Evolutionary conservation across 2,888 invertebrate genomes (phyloP).

Genomic region (Strigamia transsilvanica): DNA sequence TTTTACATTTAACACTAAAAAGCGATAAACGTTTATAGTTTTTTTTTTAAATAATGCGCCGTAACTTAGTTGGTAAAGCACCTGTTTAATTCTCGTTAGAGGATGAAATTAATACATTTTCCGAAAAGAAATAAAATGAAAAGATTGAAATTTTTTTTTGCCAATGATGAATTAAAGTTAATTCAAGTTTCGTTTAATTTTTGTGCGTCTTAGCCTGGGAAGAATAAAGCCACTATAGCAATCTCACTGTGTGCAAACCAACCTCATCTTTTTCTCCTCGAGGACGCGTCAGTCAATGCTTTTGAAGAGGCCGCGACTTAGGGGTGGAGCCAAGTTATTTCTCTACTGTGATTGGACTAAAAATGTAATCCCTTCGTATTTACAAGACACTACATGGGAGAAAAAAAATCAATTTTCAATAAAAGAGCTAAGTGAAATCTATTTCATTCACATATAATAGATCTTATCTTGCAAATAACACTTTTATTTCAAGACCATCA

Average conservation of each 20-base stretch:
- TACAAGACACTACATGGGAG: background rate
- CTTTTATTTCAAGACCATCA: too few species aligned
- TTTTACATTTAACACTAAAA: too few species aligned
- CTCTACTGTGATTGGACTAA: constrained; percentile 44
- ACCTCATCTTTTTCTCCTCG: constrained; percentile 13
- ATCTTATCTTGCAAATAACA: background rate
- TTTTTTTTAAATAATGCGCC: too few species aligned
- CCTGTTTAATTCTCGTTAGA: too few species aligned
- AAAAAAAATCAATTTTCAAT: background rate
- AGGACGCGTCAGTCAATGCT: constrained; percentile 13
- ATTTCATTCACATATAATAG: background rate
- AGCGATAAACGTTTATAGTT: too few species aligned
- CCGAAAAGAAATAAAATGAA: too few species aligned
- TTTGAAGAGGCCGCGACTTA: constrained; percentile 25
- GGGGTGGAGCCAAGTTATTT: constrained; percentile 28
- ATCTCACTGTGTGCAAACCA: background rate
- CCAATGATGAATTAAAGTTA: too few species aligned
- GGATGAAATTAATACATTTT: too few species aligned
- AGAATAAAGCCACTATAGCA: background rate
- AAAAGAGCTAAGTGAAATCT: background rate
- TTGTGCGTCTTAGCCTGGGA: too few species aligned
- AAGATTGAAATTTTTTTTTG: too few species aligned
- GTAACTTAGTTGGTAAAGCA: too few species aligned
- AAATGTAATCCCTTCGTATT: background rate
- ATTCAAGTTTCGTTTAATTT: too few species aligned